phyloP scores from a whole-genome alignment of 2,888 invertebrate genomes.

The Noctua comes region DNA sequence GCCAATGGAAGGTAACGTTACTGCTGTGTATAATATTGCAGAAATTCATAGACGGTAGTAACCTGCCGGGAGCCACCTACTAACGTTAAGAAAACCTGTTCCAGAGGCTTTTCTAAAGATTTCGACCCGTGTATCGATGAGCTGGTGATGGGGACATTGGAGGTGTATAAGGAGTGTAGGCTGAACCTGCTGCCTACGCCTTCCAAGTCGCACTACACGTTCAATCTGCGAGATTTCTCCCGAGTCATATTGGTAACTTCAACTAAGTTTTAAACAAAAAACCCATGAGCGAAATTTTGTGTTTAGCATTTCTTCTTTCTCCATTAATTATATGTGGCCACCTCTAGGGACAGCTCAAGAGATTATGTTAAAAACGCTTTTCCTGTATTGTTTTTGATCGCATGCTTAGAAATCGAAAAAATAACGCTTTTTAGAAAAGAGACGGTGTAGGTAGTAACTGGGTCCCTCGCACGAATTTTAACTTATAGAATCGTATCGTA shows the following conservation, averaged over 20 bases:
- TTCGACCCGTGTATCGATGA: conserved; percentile 98
- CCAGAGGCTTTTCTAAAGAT: conserved; percentile 97
- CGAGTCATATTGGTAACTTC: conserved; percentile 94
- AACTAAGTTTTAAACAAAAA: not conserved
- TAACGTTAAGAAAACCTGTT: conserved; percentile 4
- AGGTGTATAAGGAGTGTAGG: conserved; percentile 96
- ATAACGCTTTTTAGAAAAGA: not conserved
- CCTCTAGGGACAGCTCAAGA: not conserved
- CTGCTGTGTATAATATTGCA: not conserved
- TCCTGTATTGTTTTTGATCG: not conserved
- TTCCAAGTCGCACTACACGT: conserved; percentile 97
- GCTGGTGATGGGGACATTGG: conserved; percentile 96
- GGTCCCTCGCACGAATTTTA: not conserved
- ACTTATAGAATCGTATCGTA: not conserved
- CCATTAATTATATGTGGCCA: not conserved
- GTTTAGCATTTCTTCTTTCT: not conserved
- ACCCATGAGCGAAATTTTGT: not conserved
- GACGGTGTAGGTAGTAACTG: not conserved
- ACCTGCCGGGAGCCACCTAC: not conserved
- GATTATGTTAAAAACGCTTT: no score
- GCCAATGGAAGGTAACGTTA: not conserved
- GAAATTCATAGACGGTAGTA: not conserved
- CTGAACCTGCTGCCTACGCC: conserved; percentile 97
- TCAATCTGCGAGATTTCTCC: conserved; percentile 98
- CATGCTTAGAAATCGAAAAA: not conserved